Percentiles rank a stretch among this genome's conserved stretches.
Evolutionary conservation across 2,888 invertebrate genomes (phyloP).

Genomic region (Odontomyia ornata): DNA sequence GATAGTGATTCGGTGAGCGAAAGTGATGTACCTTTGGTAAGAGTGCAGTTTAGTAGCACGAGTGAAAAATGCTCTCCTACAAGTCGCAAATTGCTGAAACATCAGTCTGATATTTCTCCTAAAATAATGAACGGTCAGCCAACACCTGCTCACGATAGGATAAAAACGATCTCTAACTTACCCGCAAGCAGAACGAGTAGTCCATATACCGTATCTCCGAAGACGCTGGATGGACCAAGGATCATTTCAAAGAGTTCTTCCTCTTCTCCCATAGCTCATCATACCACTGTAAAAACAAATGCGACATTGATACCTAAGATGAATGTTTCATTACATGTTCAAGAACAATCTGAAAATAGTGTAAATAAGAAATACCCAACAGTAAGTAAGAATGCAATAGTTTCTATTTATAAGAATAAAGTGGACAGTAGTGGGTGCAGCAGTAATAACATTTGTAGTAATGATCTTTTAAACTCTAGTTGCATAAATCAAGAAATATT

Average conservation of each 20-base stretch:
- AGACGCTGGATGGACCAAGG: background rate
- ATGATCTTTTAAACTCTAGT: slow-evolving; percentile 8
- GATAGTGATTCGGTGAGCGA: slow-evolving; percentile 12
- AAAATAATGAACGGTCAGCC: slow-evolving; percentile 3
- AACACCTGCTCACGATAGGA: slow-evolving; percentile 11
- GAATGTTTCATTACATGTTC: background rate
- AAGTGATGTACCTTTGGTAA: background rate
- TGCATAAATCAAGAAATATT: slow-evolving; percentile 6
- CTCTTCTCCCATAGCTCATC: background rate
- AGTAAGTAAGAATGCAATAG: slow-evolving; percentile 8
- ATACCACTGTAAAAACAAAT: background rate
- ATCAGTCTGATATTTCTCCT: background rate
- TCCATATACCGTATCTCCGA: background rate
- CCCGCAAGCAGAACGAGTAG: slow-evolving; percentile 5
- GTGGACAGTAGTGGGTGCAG: background rate
- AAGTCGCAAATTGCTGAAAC: background rate
- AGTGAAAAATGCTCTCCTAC: background rate
- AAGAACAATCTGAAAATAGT: background rate
- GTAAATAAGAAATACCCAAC: background rate
- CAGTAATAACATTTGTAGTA: background rate
- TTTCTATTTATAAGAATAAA: slow-evolving; percentile 12
- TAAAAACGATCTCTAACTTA: background rate
- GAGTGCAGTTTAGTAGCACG: too few species aligned
- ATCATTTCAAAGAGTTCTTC: background rate
- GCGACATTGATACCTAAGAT: background rate